Evolutionary conservation across 2,888 invertebrate genomes (phyloP).

Genomic region (Rhagonycha fulva): DNA sequence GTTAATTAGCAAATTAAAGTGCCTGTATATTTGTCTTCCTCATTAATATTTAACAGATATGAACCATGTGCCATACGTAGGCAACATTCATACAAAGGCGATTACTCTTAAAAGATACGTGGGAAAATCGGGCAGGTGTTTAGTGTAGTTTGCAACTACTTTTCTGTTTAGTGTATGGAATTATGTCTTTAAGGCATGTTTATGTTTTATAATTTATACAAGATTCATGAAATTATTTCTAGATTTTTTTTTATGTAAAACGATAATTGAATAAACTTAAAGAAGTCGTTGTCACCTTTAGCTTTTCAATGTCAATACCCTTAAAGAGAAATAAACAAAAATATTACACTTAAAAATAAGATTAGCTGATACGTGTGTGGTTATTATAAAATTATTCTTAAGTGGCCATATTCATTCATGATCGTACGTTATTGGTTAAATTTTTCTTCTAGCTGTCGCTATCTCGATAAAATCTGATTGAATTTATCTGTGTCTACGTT

Average conservation of each 20-base stretch:
- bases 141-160: conserved; percentile 36
- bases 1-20: conserved; percentile 50
- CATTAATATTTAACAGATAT: conserved; percentile 47
- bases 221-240: conserved; percentile 23
- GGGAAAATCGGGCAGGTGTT: conserved; percentile 53
- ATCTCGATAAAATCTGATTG: not conserved
- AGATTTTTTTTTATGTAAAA: conserved; percentile 12
- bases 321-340: conserved; percentile 1
- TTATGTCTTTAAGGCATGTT: conserved; percentile 32
- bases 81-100: conserved; percentile 29
- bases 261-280: conserved; percentile 3
- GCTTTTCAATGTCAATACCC: not conserved
- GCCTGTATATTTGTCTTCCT: conserved; percentile 41
- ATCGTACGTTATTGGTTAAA: not conserved
- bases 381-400: not conserved
- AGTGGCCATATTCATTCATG: not conserved
- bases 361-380: not conserved
- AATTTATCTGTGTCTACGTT: not conserved
- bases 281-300: not conserved
- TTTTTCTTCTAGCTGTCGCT: not conserved
- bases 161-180: conserved; percentile 37
- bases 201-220: conserved; percentile 31
- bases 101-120: conserved; percentile 38
- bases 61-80: conserved; percentile 39
- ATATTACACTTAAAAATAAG: not conserved